Conservation (phyloP, 2,797 vertebrate genomes). For the Nyctibius grandis region DNA sequence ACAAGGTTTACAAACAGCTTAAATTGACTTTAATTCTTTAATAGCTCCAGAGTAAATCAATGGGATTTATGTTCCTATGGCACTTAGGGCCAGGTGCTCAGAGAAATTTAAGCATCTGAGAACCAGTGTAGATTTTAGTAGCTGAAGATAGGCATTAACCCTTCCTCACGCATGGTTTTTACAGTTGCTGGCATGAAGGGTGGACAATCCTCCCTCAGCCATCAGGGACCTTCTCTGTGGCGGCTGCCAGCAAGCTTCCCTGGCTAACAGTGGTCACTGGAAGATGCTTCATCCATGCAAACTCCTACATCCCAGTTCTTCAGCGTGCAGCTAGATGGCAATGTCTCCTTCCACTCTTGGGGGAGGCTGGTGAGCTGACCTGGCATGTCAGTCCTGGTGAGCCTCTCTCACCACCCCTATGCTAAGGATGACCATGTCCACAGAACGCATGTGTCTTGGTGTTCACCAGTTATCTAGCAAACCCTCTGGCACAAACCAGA, state of each 20-base stretch:
- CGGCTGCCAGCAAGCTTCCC: neutral
- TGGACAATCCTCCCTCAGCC: neutral
- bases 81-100: neutral
- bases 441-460: neutral
- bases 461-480: neutral
- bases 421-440: neutral
- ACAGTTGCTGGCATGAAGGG: neutral
- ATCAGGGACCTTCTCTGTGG: neutral
- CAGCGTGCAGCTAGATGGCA: constrained; percentile 17
- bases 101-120: neutral
- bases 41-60: neutral
- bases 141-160: neutral
- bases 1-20: neutral
- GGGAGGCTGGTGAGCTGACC: neutral
- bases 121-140: neutral
- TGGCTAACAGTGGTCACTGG: neutral
- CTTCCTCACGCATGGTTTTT: neutral
- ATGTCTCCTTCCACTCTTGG: neutral
- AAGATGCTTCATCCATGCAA: neutral
- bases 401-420: accelerated
- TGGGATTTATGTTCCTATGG: neutral
- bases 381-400: neutral
- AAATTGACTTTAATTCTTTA: neutral
- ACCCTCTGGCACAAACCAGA: neutral
- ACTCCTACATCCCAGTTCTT: neutral